Conservation (phyloP, 2,113 vertebrate genomes). For the Riparia riparia region DNA sequence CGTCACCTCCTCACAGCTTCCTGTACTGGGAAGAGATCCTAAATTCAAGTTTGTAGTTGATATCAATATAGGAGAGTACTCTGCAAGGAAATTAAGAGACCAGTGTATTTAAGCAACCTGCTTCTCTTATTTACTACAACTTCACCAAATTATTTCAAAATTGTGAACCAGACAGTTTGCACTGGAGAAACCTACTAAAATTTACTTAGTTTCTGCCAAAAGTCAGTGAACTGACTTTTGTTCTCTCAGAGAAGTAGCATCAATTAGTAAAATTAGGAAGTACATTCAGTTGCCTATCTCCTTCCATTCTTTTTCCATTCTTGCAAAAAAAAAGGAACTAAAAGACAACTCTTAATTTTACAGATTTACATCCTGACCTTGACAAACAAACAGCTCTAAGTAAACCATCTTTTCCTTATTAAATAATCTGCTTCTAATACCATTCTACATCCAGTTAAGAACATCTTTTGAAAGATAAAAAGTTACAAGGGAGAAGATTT, state of each 20-base stretch:
- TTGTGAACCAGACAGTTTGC: neutral
- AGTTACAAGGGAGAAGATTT: fast-evolving
- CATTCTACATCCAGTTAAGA: neutral
- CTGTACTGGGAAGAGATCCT: neutral
- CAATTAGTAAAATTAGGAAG: neutral
- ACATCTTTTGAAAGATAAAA: neutral
- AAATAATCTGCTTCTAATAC: neutral
- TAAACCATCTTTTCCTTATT: neutral
- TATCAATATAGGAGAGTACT: neutral
- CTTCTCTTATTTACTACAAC: neutral
- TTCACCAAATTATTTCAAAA: neutral
- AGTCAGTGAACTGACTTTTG: neutral
- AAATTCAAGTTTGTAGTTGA: neutral
- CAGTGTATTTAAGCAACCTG: neutral
- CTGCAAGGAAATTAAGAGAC: neutral
- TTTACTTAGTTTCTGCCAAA: neutral
- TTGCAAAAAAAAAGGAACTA: neutral
- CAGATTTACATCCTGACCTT: neutral
- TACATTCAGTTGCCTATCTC: neutral
- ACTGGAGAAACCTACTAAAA: neutral
- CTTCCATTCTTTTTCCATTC: neutral
- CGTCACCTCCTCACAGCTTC: neutral
- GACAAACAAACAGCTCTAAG: neutral
- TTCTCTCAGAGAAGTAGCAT: neutral
- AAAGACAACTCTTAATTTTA: neutral